These are phyloP conservation scores for Brienomyrus longianalis DNA, from an alignment of 2,113 vertebrate genomes.

Conservation along the genomic window DNA sequence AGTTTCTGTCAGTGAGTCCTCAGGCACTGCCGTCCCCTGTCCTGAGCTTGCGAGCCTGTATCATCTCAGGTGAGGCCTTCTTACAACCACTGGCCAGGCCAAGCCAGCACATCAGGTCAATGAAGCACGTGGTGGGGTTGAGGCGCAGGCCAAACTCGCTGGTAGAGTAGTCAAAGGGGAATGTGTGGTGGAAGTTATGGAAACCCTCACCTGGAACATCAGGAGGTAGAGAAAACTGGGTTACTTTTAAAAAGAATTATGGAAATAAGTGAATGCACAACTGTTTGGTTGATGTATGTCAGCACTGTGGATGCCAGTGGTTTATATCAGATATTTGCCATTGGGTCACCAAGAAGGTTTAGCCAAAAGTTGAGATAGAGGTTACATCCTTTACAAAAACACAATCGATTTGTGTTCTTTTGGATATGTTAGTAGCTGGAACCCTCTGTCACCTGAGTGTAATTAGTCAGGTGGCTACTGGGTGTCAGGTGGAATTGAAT, in stretches of 20 bases:
- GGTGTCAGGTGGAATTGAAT: background rate
- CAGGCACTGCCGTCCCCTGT: constrained; percentile 66
- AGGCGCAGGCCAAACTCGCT: constrained; percentile 71
- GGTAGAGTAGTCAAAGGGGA: constrained; percentile 71
- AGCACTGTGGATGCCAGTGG: background rate
- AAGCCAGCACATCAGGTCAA: constrained; percentile 74
- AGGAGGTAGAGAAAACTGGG: background rate
- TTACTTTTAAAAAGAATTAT: background rate
- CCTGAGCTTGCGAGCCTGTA: constrained; percentile 63
- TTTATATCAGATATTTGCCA: background rate
- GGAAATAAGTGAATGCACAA: background rate
- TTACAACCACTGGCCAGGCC: constrained; percentile 66
- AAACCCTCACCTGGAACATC: constrained; percentile 63
- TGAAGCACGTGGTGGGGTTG: constrained; percentile 77
- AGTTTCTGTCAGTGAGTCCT: constrained; percentile 21
- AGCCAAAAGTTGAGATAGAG: background rate
- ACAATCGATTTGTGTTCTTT: background rate
- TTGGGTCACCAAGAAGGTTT: background rate
- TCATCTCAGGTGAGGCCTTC: constrained; percentile 56
- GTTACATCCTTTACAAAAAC: background rate
- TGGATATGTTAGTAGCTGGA: background rate
- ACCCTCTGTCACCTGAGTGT: background rate
- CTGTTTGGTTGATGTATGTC: background rate
- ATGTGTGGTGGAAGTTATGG: constrained; percentile 80
- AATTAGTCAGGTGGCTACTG: background rate